Evolutionary conservation across 1,140 invertebrate species (phyloP), one percentile per base, ranked within the genome.

Genomic region (Dinoponera quadriceps): DNA sequence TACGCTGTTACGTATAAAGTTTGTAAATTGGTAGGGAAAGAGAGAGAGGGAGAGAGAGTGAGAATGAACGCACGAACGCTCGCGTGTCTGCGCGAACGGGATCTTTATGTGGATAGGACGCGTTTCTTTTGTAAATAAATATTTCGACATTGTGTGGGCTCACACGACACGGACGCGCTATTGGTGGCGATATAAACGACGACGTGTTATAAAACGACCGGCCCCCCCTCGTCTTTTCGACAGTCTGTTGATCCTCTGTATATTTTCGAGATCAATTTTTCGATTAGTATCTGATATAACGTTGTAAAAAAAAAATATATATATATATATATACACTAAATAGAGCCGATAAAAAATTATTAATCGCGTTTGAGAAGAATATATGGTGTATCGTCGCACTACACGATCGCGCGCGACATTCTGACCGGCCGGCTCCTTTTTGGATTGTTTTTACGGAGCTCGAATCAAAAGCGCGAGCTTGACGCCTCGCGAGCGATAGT

Each of bases 191-290:
- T 75, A 65, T 11, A 44, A 80, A 63, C 62, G 18, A 59, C 33
- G 16, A 51, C 51, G 18, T 63, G 51, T 2, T 25, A 44, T 25
- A 44, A 22, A 82, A 54, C 63, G 48, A 25, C 1, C 78, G 65
- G 20, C 59, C 51, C 2, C 7, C 3, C 9, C 38, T 44, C 75
- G 48, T 85, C 82, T 63, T 49, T 38, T 18, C 16, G 38, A 87
- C 66, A 62, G 48, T 75, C 62, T 49, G 60, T 82, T 66, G n/a
- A 87, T 78, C 60, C 57, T 81, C 54, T 78, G 55, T 74, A 80
- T 88, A 88, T 89, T 86, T 86, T 88, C 77, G 63, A 74, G 84
- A 86, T 65, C 27, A 60, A 86, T 62, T 86, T 86, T 82, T 82
- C 29, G 33, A 66, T 72, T 60, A 77, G 48, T 16, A 49, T 78